These are phyloP conservation scores for Pachliopta kotzebuea DNA, from an alignment of 2,888 invertebrate species.

Conservation along the genomic window DNA sequence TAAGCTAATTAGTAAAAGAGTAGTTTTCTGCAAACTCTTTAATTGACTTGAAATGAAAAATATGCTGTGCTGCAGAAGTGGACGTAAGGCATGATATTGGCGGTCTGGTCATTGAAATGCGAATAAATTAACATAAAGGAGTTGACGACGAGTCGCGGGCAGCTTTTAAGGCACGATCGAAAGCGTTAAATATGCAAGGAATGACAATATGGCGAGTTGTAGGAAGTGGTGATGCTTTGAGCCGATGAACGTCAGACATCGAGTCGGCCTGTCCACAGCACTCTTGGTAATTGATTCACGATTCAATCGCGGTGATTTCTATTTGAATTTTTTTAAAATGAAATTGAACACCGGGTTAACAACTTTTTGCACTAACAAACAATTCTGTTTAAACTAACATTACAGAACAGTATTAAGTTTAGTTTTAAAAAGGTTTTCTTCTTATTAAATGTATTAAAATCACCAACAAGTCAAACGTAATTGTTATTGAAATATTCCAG, in stretches of 20 bases:
- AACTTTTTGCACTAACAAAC: not conserved
- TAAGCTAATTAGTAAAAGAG: not conserved
- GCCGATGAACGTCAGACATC: conserved; percentile 29
- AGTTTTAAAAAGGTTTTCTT: not conserved
- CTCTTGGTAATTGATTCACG: conserved; percentile 29
- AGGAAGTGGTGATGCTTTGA: conserved; percentile 42
- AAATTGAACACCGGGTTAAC: not conserved
- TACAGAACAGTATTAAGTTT: too few species aligned
- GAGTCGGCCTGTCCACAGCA: conserved; percentile 22
- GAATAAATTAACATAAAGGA: conserved; percentile 72
- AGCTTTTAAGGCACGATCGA: conserved; percentile 51
- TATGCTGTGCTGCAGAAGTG: conserved; percentile 31
- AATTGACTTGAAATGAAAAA: conserved; percentile 24
- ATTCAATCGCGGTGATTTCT: conserved; percentile 9
- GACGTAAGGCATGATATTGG: conserved; percentile 62
- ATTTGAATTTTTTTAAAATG: conserved; percentile 10
- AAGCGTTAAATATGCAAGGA: conserved; percentile 63
- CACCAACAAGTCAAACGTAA: not conserved
- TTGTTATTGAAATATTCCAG: not conserved
- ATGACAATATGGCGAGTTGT: conserved; percentile 49
- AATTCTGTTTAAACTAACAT: not conserved
- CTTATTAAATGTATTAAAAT: not conserved
- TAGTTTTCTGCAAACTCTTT: conserved; percentile 13
- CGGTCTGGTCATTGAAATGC: conserved; percentile 67
- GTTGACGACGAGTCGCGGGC: conserved; percentile 47